A percentile compares a stretch with the other conserved stretches of the same genome.
phyloP scores from a whole-genome alignment of 2,113 vertebrate species.

The Carassius auratus region DNA sequence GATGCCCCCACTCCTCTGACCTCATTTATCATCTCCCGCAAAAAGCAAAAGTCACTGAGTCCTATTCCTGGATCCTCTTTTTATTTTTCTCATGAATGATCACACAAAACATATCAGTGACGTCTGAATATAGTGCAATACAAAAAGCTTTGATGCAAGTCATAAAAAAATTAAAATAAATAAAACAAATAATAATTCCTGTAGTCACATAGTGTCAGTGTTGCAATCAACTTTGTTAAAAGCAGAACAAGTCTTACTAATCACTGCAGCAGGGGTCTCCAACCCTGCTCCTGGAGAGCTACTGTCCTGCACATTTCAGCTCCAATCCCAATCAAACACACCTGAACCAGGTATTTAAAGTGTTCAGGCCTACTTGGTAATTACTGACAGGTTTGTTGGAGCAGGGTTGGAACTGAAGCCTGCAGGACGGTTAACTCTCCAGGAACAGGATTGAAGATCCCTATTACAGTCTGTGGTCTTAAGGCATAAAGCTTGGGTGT shows the following conservation, averaged over 20 bases:
- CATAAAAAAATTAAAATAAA: background rate
- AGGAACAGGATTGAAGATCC: no score
- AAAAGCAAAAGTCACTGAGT: conserved; percentile 31
- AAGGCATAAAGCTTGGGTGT: background rate
- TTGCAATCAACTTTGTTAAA: background rate
- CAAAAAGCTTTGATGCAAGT: background rate
- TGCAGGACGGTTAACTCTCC: no score
- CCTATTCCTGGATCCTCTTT: conserved; percentile 30
- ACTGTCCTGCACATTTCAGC: no score
- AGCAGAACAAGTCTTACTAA: background rate
- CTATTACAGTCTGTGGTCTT: background rate
- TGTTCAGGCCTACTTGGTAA: no score
- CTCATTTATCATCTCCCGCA: conserved; percentile 33
- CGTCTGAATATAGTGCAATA: background rate
- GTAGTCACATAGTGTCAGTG: conserved; percentile 12
- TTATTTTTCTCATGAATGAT: conserved; percentile 11
- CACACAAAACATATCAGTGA: background rate
- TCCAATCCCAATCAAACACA: no score
- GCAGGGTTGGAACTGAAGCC: no score
- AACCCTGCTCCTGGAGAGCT: no score
- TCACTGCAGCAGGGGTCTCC: no score
- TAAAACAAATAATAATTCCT: background rate
- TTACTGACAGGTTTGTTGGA: no score
- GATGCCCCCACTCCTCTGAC: conserved; percentile 37
- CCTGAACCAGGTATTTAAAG: no score